A percentile compares a stretch with the other conserved stretches of the same genome.
These are phyloP conservation scores for Falco novaeseelandiae DNA, from an alignment of 2,797 vertebrate genomes.

Conservation along the genomic window DNA sequence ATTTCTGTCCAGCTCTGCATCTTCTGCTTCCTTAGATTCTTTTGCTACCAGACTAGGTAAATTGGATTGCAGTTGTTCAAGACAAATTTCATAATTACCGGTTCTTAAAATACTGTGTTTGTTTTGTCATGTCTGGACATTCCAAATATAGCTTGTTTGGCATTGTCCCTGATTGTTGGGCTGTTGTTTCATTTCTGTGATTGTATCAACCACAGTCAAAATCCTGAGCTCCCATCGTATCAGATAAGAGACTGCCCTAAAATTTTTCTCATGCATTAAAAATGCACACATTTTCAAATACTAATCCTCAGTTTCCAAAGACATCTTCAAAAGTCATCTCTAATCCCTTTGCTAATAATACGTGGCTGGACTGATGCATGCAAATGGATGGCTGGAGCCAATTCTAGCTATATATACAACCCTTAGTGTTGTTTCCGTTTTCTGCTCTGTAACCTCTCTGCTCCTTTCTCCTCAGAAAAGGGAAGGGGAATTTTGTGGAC, in stretches of 20 bases:
- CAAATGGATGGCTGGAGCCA: not conserved
- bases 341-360: not conserved
- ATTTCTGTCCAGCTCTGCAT: not conserved
- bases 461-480: not conserved
- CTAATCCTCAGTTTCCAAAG: not conserved
- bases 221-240: not conserved
- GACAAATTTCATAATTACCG: not conserved
- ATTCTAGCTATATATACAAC: not conserved
- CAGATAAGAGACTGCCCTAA: not conserved
- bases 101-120: slow-evolving; percentile 3
- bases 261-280: not conserved
- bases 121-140: slow-evolving; percentile 7
- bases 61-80: slow-evolving; percentile 2
- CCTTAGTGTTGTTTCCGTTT: not conserved
- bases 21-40: not conserved
- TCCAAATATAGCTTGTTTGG: not conserved
- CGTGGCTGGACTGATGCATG: fast-evolving
- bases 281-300: not conserved
- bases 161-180: not conserved
- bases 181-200: not conserved
- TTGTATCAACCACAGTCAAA: not conserved
- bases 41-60: not conserved
- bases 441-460: not conserved
- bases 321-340: not conserved
- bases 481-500: not conserved